phyloP scores from a whole-genome alignment of 2,797 vertebrate species.

The Iguana delicatissima region DNA sequence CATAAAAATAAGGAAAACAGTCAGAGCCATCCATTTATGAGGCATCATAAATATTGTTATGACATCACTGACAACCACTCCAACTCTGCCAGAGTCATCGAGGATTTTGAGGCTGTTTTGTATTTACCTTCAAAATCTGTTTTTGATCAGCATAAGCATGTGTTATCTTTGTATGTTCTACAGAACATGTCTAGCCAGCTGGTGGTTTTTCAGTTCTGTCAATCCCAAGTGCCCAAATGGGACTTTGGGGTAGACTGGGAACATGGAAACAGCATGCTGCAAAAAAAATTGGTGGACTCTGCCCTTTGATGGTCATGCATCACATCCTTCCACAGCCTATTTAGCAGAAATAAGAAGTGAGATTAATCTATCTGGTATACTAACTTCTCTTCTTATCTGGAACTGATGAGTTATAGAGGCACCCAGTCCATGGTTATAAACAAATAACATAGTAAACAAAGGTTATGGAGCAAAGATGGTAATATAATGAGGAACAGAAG shows the following conservation, averaged over 20 bases:
- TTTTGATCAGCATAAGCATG: constrained; percentile 63
- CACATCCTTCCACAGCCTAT: neutral
- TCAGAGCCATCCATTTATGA: constrained; percentile 77
- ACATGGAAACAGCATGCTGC: neutral
- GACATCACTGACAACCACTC: constrained; percentile 78
- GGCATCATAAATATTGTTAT: constrained; percentile 78
- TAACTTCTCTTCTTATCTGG: too few species aligned
- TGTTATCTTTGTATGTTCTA: constrained; percentile 52
- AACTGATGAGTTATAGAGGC: too few species aligned
- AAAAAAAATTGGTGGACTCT: neutral
- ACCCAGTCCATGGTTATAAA: too few species aligned
- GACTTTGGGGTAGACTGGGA: neutral
- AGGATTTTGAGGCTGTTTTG: constrained; percentile 67
- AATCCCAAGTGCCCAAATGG: neutral
- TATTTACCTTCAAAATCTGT: constrained; percentile 73
- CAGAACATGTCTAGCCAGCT: neutral
- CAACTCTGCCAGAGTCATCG: constrained; percentile 71
- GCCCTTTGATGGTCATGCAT: rapidly evolving
- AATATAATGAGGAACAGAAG: neutral
- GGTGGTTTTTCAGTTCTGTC: neutral
- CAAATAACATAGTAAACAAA: too few species aligned
- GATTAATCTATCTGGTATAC: neutral
- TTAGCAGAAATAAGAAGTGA: neutral
- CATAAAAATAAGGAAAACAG: constrained; percentile 78
- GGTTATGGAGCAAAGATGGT: neutral